Base-by-base conservation (phyloP, 2,888 invertebrate genomes). In the Podabrus alpinus region DNA sequence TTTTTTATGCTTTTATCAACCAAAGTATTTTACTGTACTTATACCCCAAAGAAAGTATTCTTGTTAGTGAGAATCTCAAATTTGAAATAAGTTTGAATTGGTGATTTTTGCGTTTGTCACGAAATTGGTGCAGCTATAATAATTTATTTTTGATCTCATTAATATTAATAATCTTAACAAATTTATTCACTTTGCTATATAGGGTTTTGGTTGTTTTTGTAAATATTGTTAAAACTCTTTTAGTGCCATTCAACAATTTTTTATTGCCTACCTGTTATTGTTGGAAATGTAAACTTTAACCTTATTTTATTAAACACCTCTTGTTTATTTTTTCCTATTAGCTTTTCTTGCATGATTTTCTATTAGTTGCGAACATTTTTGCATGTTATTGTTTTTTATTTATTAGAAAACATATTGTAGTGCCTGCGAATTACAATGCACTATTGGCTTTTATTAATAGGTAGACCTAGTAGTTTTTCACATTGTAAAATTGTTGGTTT, bases 241-340 rank as follows among this genome's bases (percentile, higher is more conserved):
- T 68, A 17, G 68, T 68, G 68, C 68, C 68, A 68, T 68, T 66
- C 19, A 68, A 59, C 16, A 68, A 45, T 21, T 29, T 67, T 68
- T 68, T 66, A 66, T 66, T 66, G 21, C 5, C 19, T 21, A 68
- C 17, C 16, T 17, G 16, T 19, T 69, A 21, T 71, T 59, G 72
- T 75, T 75, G 76, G 76, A 78, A 78, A 77, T 78, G 76, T 77
- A 78, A 78, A 77, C 78, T 76, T 68, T 60, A 19, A 21, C 15
- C 15, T n/a, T 9, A 9, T 24, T 66, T 66, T 7, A 24, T 19
- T 21, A 69, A 59, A 61, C 21, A 9, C 29, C 29, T 29, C 29
- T 13, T 29, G 3, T 29, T 29, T 19, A 24, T 10, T n/a, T 66
- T 59, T 69, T 19, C 61, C 24, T 19, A 29, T 19, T 64, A 61